Evolutionary conservation across 2,113 vertebrate genomes (phyloP).

Genomic region (Hippolais icterina): DNA sequence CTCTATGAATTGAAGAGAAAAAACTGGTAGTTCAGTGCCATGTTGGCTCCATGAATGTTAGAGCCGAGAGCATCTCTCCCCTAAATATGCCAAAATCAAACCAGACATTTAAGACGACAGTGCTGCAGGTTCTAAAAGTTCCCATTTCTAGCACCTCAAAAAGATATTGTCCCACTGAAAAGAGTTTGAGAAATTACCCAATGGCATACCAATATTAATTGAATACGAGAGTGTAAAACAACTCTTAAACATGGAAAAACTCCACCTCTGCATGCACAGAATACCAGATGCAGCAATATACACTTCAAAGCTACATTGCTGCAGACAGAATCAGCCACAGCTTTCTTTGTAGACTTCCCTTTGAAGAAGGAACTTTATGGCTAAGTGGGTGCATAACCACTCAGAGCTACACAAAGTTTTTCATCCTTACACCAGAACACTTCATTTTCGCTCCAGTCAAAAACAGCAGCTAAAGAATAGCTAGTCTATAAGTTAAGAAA

Average conservation of each 20-base stretch:
- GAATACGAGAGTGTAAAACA: background rate
- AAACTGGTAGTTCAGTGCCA: background rate
- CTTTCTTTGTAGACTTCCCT: background rate
- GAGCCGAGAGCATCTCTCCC: background rate
- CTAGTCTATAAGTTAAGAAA: background rate
- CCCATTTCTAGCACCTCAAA: background rate
- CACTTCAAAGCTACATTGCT: background rate
- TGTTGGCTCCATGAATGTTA: background rate
- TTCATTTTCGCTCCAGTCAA: background rate
- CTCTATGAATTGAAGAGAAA: background rate
- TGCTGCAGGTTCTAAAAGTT: background rate
- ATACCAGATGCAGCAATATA: background rate
- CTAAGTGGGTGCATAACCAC: background rate
- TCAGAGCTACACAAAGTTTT: background rate
- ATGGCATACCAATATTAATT: background rate
- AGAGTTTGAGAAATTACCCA: background rate
- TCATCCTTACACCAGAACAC: background rate
- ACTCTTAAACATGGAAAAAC: background rate
- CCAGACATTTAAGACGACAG: background rate
- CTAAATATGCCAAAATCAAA: background rate
- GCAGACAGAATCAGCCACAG: background rate
- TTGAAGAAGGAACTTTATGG: background rate
- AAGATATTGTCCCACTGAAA: background rate
- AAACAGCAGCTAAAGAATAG: background rate
- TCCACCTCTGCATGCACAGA: background rate